Evolutionary conservation across 2,888 invertebrate genomes (phyloP).

Genomic region (Drosophila recens): DNA sequence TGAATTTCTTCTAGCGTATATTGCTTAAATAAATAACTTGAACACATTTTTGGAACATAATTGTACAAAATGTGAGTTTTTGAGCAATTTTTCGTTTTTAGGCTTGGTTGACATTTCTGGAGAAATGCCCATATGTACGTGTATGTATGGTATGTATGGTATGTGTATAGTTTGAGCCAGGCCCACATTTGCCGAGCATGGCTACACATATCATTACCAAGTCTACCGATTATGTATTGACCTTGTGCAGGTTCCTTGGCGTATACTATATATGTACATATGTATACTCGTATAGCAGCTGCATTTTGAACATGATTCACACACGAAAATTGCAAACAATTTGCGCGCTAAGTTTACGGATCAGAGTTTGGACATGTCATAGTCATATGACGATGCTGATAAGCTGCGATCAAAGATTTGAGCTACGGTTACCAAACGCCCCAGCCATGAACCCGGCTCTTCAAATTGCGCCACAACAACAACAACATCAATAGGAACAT

Average conservation of each 20-base stretch:
- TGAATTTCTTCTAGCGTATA: too few relatives aligned
- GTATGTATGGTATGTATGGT: too few relatives aligned
- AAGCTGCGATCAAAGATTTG: conserved; percentile 40
- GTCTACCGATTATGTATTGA: conserved; percentile 1
- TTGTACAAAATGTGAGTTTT: too few relatives aligned
- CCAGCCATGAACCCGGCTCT: conserved; percentile 47
- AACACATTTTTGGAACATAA: too few relatives aligned
- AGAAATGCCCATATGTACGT: too few relatives aligned
- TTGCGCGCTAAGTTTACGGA: conserved; percentile 23
- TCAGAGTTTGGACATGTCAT: conserved; percentile 30
- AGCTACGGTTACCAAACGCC: conserved; percentile 8
- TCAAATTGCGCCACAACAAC: not conserved
- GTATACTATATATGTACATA: not conserved
- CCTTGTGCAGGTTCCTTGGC: not conserved
- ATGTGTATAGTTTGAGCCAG: not conserved
- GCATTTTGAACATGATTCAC: conserved; percentile 50
- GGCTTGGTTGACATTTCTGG: too few relatives aligned
- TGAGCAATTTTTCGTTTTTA: too few relatives aligned
- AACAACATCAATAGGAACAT: conserved; percentile 1
- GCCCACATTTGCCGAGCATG: conserved; percentile 1
- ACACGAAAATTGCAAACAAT: conserved; percentile 9
- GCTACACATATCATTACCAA: not conserved
- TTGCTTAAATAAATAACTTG: too few relatives aligned
- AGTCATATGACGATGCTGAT: conserved; percentile 59
- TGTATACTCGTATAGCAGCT: conserved; percentile 2